Evolutionary conservation across 2,797 vertebrate genomes (phyloP).

Genomic region (Peromyscus aztecus): DNA sequence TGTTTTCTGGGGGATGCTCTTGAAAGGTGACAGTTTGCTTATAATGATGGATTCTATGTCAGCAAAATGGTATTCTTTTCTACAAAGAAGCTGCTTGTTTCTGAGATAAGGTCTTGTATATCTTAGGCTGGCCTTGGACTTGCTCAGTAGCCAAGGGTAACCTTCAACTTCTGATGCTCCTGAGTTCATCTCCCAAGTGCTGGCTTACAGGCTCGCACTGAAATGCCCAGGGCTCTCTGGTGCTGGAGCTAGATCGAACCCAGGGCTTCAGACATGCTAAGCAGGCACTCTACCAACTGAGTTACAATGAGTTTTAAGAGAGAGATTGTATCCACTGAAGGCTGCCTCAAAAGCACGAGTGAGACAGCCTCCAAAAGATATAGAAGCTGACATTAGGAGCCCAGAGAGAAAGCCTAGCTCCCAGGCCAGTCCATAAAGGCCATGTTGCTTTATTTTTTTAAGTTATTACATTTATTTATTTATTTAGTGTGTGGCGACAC

Average conservation of each 20-base stretch:
- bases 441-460: neutral
- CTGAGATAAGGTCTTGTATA: neutral
- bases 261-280: neutral
- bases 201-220: neutral
- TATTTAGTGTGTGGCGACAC: too few species aligned
- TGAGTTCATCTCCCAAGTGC: neutral
- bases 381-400: neutral
- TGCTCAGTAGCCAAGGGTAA: neutral
- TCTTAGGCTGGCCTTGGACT: neutral
- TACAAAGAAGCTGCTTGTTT: neutral
- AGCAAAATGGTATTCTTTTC: neutral
- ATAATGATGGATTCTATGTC: neutral
- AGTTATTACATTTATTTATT: neutral
- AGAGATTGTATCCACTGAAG: neutral
- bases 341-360: neutral
- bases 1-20: neutral
- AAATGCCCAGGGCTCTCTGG: neutral
- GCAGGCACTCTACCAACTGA: neutral
- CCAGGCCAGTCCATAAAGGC: neutral
- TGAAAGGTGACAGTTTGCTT: slow-evolving; percentile 42
- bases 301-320: neutral
- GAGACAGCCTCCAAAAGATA: neutral
- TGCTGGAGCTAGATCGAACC: neutral
- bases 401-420: neutral
- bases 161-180: neutral